Conservation (phyloP, 2,888 invertebrate genomes). For the Andrena praecox region DNA sequence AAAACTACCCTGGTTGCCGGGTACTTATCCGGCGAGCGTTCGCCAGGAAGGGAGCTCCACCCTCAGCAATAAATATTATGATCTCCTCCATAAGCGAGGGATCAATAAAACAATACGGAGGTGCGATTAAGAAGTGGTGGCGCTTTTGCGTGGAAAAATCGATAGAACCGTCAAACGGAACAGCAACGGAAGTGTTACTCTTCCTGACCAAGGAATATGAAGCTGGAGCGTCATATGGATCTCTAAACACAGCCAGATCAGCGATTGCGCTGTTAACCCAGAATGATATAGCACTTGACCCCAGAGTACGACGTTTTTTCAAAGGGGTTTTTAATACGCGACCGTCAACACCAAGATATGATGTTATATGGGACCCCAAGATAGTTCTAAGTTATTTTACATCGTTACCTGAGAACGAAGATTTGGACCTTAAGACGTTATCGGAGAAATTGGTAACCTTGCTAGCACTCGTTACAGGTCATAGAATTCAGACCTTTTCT, state of each 20-base stretch:
- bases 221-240: not conserved
- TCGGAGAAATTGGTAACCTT: slow-evolving; percentile 57
- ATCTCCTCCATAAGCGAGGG: not conserved
- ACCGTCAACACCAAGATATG: not conserved
- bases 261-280: not conserved
- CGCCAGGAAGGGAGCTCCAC: not conserved
- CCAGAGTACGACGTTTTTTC: not conserved
- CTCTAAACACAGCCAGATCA: not conserved
- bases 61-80: not conserved
- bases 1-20: slow-evolving; percentile 29
- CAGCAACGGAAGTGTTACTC: not conserved
- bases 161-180: not conserved
- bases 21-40: slow-evolving; percentile 6
- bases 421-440: not conserved
- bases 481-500: slow-evolving; percentile 57
- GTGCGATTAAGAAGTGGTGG: slow-evolving; percentile 8
- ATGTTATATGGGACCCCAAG: not conserved
- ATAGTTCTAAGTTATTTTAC: not conserved
- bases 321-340: not conserved
- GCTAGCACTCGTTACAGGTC: slow-evolving; percentile 57
- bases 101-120: slow-evolving; percentile 12
- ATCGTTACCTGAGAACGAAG: not conserved
- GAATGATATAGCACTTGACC: not conserved
- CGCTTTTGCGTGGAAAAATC: not conserved
- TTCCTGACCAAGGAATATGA: not conserved